Evolutionary conservation across 2,888 invertebrate species (phyloP).

Genomic region (Augochlorella aurata): DNA sequence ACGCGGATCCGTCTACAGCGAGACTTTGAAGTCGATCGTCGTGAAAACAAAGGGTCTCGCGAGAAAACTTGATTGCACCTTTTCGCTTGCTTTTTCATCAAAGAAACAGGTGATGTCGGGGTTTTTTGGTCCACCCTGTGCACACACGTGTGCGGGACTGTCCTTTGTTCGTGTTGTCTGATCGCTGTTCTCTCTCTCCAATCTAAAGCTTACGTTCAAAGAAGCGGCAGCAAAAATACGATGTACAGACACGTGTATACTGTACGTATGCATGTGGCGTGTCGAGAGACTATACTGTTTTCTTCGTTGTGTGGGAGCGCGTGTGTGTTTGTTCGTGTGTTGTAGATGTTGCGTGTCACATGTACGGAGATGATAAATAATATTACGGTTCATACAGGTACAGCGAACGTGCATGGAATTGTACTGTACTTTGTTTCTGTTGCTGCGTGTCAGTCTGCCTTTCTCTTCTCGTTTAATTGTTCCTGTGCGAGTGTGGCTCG

Average conservation of each 20-base stretch:
- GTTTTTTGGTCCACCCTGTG: not conserved
- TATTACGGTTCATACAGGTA: conserved; percentile 78
- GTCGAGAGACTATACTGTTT: not conserved
- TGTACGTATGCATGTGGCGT: conserved; percentile 33
- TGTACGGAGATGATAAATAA: conserved; percentile 59
- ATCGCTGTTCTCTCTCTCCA: conserved; percentile 60
- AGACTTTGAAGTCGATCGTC: not conserved
- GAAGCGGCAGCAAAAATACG: conserved; percentile 77
- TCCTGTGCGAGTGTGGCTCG: not conserved
- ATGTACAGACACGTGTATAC: conserved; percentile 55
- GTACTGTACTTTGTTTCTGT: conserved; percentile 57
- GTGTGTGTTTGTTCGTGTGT: conserved; percentile 45
- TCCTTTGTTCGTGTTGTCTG: conserved; percentile 58
- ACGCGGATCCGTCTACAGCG: not conserved
- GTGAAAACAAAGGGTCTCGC: not conserved
- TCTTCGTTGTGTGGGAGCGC: not conserved
- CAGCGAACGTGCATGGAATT: conserved; percentile 80
- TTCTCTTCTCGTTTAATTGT: conserved; percentile 6
- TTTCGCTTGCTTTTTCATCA: not conserved
- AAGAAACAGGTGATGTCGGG: not conserved
- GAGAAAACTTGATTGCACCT: not conserved
- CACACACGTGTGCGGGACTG: conserved; percentile 46
- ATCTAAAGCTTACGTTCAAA: conserved; percentile 79
- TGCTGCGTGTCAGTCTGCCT: conserved; percentile 12
- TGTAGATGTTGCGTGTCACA: conserved; percentile 38